Percentiles rank a stretch among this genome's conserved stretches.
Conservation (phyloP, 2,888 invertebrate species). For the Andrena marginata region DNA sequence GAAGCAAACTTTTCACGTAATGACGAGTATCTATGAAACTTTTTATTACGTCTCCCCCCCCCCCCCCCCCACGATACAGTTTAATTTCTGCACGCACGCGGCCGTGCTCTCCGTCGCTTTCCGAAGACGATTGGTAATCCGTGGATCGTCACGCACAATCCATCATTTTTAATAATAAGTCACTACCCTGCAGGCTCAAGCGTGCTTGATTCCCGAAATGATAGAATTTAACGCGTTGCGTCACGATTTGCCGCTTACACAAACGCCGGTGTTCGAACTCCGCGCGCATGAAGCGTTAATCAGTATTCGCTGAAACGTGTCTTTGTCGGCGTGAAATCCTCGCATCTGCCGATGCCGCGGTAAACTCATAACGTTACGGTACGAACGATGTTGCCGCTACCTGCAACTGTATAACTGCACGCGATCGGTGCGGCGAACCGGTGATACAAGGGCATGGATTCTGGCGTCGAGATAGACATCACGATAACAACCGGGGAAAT, state of each 20-base stretch:
- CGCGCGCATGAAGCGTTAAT: conserved; percentile 45
- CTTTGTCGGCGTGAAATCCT: conserved; percentile 24
- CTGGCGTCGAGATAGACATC: conserved; percentile 12
- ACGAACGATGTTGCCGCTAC: conserved; percentile 41
- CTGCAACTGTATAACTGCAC: conserved; percentile 42
- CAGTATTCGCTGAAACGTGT: conserved; percentile 31
- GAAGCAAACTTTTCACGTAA: conserved; percentile 11
- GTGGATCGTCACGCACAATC: neutral
- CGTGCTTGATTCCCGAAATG: too few relatives aligned
- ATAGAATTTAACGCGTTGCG: neutral
- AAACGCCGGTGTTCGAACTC: conserved; percentile 23
- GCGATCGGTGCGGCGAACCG: conserved; percentile 39
- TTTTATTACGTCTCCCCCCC: conserved; percentile 22
- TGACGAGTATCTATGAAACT: conserved; percentile 14
- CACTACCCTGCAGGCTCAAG: neutral
- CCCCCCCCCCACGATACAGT: neutral
- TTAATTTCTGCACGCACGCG: neutral
- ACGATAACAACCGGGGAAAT: neutral
- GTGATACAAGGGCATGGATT: conserved; percentile 13
- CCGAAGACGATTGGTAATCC: neutral
- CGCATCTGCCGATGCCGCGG: conserved; percentile 17
- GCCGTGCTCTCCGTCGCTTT: neutral
- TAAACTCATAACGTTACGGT: conserved; percentile 48
- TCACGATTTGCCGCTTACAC: conserved; percentile 16
- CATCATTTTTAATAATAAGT: neutral